phyloP scores from a whole-genome alignment of 1,140 invertebrate species.

The Uloborus diversus region DNA sequence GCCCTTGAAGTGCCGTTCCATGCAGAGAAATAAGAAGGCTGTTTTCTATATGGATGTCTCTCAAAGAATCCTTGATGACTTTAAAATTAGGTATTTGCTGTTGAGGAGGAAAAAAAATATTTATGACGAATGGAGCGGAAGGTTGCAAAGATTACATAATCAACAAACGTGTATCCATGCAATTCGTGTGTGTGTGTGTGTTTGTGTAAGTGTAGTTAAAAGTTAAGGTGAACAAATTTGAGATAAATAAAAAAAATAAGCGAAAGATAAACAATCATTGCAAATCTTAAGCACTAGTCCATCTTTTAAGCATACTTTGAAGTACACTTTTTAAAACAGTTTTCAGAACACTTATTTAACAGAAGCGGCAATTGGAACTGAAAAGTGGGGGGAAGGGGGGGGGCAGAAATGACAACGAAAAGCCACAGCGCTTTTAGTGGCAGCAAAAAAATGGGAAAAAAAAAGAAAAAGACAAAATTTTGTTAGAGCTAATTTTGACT shows the following conservation, averaged over 20 bases:
- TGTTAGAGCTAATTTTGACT: too few species aligned
- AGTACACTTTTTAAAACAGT: too few species aligned
- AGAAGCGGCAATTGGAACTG: too few species aligned
- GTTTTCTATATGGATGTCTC: slow-evolving; percentile 9
- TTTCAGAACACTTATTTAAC: too few species aligned
- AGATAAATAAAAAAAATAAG: not conserved
- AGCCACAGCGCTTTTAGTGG: too few species aligned
- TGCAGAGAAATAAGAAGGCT: not conserved
- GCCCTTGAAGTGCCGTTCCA: not conserved
- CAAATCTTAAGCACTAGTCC: too few species aligned
- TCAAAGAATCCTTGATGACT: not conserved
- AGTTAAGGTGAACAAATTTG: not conserved
- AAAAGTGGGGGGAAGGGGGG: too few species aligned
- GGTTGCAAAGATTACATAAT: not conserved
- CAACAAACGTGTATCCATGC: not conserved
- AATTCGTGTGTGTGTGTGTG: too few species aligned
- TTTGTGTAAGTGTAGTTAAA: not conserved
- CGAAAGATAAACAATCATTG: not conserved
- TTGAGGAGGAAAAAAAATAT: not conserved
- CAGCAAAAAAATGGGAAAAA: too few species aligned
- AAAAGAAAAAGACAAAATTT: too few species aligned
- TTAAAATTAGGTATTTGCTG: slow-evolving; percentile 21
- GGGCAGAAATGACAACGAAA: too few species aligned
- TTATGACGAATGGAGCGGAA: not conserved
- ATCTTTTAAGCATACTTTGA: too few species aligned